These are phyloP conservation scores for Drosophila affinis DNA, from an alignment of 2,888 invertebrate species.

Conservation along the genomic window DNA sequence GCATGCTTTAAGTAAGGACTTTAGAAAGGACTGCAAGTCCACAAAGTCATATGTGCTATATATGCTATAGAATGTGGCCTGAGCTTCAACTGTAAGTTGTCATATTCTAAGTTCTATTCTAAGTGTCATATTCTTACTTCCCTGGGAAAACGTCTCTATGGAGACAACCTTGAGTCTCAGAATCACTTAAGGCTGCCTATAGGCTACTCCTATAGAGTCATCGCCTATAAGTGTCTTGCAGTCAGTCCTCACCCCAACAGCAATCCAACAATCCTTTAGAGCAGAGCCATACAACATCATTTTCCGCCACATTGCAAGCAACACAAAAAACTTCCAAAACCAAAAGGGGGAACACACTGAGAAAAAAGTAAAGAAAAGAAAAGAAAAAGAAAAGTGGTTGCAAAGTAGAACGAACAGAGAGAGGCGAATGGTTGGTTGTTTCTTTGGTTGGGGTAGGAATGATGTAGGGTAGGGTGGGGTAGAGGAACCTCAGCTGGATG, in stretches of 20 bases:
- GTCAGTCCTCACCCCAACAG: not conserved
- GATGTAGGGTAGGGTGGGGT: constrained; percentile 1
- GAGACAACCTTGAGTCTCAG: not conserved
- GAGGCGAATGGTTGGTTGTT: not conserved
- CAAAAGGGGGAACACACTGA: constrained; percentile 50
- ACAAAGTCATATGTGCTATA: too few relatives aligned
- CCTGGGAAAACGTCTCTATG: not conserved
- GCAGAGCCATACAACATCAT: constrained; percentile 72
- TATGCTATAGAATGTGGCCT: not conserved
- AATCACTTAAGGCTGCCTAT: not conserved
- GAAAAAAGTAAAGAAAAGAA: constrained; percentile 6
- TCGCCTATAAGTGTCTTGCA: constrained; percentile 38
- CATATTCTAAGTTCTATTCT: too few relatives aligned
- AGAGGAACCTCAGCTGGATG: constrained; percentile 52
- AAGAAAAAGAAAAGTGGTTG: constrained; percentile 31
- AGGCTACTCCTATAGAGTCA: constrained; percentile 5
- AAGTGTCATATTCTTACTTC: too few relatives aligned
- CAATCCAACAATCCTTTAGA: constrained; percentile 18
- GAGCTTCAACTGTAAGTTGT: accelerated
- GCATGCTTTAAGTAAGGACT: too few relatives aligned
- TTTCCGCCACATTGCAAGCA: constrained; percentile 80
- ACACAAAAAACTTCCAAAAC: constrained; percentile 51
- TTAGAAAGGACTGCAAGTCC: too few relatives aligned
- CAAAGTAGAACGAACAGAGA: constrained; percentile 13
- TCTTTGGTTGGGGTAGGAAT: not conserved